Evolutionary conservation across 2,888 invertebrate species (phyloP).

Genomic region (Melipona bicolor): DNA sequence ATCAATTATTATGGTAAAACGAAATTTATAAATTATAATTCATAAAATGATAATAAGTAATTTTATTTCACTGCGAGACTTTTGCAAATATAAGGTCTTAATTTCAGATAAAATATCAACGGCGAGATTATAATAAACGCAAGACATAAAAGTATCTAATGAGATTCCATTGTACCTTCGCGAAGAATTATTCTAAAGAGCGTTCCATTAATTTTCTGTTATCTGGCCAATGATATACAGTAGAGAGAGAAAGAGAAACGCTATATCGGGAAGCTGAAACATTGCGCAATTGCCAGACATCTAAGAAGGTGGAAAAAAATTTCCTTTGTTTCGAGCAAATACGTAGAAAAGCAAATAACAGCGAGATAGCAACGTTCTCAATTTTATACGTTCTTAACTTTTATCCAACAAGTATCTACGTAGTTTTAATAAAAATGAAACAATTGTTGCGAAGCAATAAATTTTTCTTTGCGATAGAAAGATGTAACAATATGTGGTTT

Average conservation of each 20-base stretch:
- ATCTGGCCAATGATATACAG: conserved; percentile 11
- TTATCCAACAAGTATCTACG: background rate
- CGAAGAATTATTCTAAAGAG: conserved; percentile 57
- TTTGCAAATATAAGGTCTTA: conserved; percentile 21
- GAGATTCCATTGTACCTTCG: conserved; percentile 66
- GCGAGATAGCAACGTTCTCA: no score
- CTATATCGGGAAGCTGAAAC: background rate
- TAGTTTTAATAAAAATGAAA: background rate
- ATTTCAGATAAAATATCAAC: conserved; percentile 49
- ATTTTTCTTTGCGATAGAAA: background rate
- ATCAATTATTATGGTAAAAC: background rate
- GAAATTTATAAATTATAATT: background rate
- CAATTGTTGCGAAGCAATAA: background rate
- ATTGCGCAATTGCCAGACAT: background rate
- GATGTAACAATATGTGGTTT: background rate
- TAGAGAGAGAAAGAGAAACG: background rate
- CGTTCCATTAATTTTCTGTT: conserved; percentile 37
- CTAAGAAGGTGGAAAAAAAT: background rate
- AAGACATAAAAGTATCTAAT: conserved; percentile 40
- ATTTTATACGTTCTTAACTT: background rate
- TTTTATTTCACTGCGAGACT: background rate
- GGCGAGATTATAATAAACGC: conserved; percentile 10
- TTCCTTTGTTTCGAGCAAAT: background rate
- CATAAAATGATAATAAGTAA: background rate
- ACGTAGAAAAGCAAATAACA: background rate